A percentile compares a stretch with the other conserved stretches of the same genome.
These are phyloP conservation scores for Synchiropus splendidus DNA, from an alignment of 2,113 vertebrate species.

Conservation along the genomic window DNA sequence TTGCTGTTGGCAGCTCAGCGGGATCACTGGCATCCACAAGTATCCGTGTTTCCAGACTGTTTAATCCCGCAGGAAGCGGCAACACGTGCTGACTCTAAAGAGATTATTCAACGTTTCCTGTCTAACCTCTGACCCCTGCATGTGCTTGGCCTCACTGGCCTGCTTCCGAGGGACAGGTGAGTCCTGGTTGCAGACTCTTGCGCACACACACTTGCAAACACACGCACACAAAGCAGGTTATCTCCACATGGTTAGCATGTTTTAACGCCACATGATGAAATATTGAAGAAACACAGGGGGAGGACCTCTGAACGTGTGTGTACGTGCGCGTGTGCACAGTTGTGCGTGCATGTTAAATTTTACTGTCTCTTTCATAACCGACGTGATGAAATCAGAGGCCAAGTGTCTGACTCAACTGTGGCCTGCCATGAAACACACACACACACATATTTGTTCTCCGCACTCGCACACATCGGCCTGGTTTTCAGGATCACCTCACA, in stretches of 20 bases:
- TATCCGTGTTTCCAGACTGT: too few relatives aligned
- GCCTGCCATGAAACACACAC: slow-evolving; percentile 18
- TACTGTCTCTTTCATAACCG: slow-evolving; percentile 56
- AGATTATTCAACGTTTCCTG: too few relatives aligned
- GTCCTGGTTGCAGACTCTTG: slow-evolving; percentile 24
- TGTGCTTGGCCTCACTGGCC: slow-evolving; percentile 10
- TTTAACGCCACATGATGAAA: slow-evolving; percentile 58
- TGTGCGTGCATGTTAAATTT: slow-evolving; percentile 33
- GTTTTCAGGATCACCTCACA: slow-evolving; percentile 14
- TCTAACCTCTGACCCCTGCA: too few relatives aligned
- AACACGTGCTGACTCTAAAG: too few relatives aligned
- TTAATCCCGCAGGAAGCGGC: too few relatives aligned
- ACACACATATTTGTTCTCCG: neutral
- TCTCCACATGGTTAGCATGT: slow-evolving; percentile 51
- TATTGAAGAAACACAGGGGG: slow-evolving; percentile 55
- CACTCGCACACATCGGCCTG: slow-evolving; percentile 14
- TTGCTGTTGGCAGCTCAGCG: too few relatives aligned
- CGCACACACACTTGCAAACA: slow-evolving; percentile 5
- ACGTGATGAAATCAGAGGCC: slow-evolving; percentile 62
- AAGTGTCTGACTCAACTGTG: slow-evolving; percentile 55
- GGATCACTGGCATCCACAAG: too few relatives aligned
- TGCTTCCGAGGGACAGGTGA: slow-evolving; percentile 22
- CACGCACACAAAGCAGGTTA: slow-evolving; percentile 41
- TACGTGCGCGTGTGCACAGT: slow-evolving; percentile 9
- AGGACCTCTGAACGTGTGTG: slow-evolving; percentile 18